phyloP scores from a whole-genome alignment of 2,888 invertebrate genomes.

The Tryphoninae sp. region DNA sequence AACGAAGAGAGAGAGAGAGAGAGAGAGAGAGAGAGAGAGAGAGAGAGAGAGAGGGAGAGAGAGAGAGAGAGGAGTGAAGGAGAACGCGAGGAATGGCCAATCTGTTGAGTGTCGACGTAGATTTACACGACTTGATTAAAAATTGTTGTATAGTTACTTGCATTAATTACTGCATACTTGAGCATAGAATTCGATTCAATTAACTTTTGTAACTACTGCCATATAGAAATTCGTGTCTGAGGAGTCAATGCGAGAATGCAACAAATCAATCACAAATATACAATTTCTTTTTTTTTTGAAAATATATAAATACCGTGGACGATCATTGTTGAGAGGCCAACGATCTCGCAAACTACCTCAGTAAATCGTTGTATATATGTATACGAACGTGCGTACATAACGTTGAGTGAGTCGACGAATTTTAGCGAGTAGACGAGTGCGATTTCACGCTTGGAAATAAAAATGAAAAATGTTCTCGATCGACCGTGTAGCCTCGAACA shows the following conservation, averaged over 20 bases:
- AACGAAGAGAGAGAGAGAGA: too few species aligned
- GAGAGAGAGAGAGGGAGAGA: background rate
- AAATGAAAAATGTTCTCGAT: background rate
- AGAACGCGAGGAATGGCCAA: background rate
- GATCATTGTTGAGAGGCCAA: background rate
- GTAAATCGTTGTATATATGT: background rate
- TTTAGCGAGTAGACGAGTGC: background rate
- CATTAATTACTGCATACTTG: background rate
- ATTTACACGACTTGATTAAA: background rate
- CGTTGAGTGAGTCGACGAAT: background rate
- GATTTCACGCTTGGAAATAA: background rate
- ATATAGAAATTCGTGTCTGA: too few species aligned
- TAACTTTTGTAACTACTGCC: too few species aligned
- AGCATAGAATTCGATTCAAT: too few species aligned
- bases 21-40: background rate
- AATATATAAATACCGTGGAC: background rate
- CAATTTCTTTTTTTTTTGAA: too few species aligned
- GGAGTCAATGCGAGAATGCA: too few species aligned
- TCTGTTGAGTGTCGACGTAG: background rate
- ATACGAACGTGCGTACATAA: background rate
- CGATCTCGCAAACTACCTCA: background rate
- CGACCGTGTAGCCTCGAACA: background rate
- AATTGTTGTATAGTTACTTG: background rate
- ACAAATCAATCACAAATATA: too few species aligned
- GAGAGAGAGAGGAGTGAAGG: background rate